Conservation (phyloP, 2,797 vertebrate species). For the Anguilla anguilla region DNA sequence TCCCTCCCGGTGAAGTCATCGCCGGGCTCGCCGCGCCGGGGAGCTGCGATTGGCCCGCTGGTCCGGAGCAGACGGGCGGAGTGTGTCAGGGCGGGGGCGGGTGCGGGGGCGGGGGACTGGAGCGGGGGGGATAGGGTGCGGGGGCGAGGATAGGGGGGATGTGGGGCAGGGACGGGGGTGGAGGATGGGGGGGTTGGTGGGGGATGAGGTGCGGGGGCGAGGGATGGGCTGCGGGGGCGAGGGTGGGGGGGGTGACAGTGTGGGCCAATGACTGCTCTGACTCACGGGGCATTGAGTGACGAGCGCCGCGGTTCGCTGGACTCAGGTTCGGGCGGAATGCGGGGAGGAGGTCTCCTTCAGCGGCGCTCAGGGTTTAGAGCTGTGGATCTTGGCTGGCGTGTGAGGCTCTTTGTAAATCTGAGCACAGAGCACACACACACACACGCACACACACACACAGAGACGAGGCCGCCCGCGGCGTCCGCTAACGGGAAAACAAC, state of each 20-base stretch:
- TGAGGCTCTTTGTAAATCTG: conserved; percentile 39
- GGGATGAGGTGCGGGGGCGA: background rate
- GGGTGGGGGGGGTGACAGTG: background rate
- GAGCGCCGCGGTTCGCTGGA: conserved; percentile 48
- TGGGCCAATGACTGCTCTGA: conserved; percentile 49
- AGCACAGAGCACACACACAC: conserved; percentile 1
- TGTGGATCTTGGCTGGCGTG: conserved; percentile 58
- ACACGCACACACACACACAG: background rate
- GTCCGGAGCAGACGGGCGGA: background rate
- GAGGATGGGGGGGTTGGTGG: no score
- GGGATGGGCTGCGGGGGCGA: no score
- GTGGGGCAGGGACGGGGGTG: no score
- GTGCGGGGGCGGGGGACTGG: conserved; percentile 27
- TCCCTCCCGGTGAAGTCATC: conserved; percentile 50
- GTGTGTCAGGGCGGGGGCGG: background rate
- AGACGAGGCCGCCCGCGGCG: background rate
- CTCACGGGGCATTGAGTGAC: conserved; percentile 59
- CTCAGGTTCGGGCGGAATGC: conserved; percentile 40
- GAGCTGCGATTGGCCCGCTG: background rate
- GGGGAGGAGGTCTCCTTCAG: conserved; percentile 35
- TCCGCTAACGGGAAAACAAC: no score
- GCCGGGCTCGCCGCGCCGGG: conserved; percentile 28
- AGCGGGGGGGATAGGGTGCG: no score
- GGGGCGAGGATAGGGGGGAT: no score
- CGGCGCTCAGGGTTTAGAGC: conserved; percentile 32